These are phyloP conservation scores for Siniperca undulata DNA, from an alignment of 2,797 vertebrate species.

Conservation along the genomic window DNA sequence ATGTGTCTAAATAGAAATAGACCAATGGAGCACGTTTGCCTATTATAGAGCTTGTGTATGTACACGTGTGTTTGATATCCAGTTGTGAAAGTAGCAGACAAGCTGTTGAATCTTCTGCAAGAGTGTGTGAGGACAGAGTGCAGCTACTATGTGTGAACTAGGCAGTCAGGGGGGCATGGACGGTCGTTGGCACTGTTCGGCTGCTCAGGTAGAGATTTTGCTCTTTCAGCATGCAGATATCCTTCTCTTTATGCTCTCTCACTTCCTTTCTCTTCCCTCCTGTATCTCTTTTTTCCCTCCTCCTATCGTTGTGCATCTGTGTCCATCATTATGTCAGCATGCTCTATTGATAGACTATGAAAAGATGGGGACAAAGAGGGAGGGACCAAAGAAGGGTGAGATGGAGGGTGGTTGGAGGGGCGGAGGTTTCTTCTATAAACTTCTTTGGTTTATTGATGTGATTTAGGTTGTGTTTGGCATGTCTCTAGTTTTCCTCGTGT, in stretches of 20 bases:
- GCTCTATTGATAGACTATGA: conserved; percentile 53
- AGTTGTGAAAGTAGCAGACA: conserved; percentile 68
- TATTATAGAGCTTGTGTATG: conserved; percentile 58
- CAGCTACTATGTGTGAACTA: conserved; percentile 81
- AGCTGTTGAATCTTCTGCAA: conserved; percentile 74
- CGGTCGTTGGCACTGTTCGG: conserved; percentile 84
- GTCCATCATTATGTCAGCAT: conserved; percentile 61
- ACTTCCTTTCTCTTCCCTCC: conserved; percentile 4
- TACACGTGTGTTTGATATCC: conserved; percentile 58
- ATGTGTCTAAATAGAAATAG: conserved; percentile 58
- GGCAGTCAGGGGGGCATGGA: conserved; percentile 84
- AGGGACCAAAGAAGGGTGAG: conserved; percentile 27
- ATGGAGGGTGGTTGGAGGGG: conserved; percentile 1
- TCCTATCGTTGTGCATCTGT: conserved; percentile 37
- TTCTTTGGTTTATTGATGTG: conserved; percentile 30
- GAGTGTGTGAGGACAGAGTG: conserved; percentile 67
- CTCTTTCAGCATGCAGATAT: conserved; percentile 74
- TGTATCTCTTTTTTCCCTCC: conserved; percentile 21
- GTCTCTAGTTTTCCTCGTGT: conserved; percentile 33
- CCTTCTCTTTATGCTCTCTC: conserved; percentile 17
- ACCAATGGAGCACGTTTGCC: conserved; percentile 63
- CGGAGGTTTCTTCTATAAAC: conserved; percentile 31
- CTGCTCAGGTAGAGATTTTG: conserved; percentile 83
- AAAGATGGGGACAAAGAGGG: conserved; percentile 51
- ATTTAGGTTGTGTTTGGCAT: conserved; percentile 54